Evolutionary conservation across 2,888 invertebrate species (phyloP), one percentile per base, ranked within the genome.

Genomic region (Xylota segnis): DNA sequence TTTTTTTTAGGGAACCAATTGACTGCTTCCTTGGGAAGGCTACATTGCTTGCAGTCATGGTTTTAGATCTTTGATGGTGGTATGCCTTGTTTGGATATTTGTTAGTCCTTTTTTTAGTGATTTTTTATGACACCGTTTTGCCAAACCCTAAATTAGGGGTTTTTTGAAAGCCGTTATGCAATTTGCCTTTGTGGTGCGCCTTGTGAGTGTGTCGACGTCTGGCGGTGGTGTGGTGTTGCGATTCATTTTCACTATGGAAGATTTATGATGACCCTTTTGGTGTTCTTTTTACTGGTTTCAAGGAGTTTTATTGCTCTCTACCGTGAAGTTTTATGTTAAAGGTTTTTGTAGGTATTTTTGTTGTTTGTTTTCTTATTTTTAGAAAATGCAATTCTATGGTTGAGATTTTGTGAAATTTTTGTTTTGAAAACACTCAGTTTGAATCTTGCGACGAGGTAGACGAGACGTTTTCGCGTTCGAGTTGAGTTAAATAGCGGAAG

Each of bases 381-480:
- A 59, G 82, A 86, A 88, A 65, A 65, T 79, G 76, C 79, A 86
- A 71, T 86, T 71, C 71, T 37, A 59, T 68, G 68, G 10, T 37
- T 47, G 58, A 43, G 43, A 59, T 81, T 72, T 87, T 88, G 79
- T 86, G 78, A 87, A 83, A 87, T 74, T 82, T 76, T 65, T 87
- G 87, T 91, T 90, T 90, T 90, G 90, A 91, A 91, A 90, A 89
- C 84, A 90, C 90, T 92, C 92, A 91, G 91, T 91, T 89, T 90
- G 90, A 90, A 88, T 89, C 88, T 87, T 89, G 88, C 89, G 88
- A 89, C 87, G 89, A 88, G 89, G 87, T 82, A 45, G 90, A 87
- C 88, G 87, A 89, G 90, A 90, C 90, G 91, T 71, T 81, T 71
- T 52, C 18, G 37, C 45, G 43, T 59, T 70, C n/a, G 37, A n/a